phyloP scores from a whole-genome alignment of 2,113 vertebrate species.

The Festucalex cinctus region DNA sequence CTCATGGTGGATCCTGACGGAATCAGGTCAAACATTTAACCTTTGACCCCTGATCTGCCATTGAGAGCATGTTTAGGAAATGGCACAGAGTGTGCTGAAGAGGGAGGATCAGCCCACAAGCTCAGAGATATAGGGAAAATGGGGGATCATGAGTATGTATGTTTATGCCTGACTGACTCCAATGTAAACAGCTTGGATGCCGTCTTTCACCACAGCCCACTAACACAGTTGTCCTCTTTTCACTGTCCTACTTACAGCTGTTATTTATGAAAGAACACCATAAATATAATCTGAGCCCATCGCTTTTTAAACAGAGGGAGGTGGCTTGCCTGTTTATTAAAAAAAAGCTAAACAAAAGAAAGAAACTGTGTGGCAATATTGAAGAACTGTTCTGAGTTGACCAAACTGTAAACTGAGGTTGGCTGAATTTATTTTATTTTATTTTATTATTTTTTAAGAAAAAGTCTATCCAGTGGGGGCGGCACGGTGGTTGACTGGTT shows the following conservation, averaged over 20 bases:
- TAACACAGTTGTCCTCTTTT: constrained; percentile 44
- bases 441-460: no score
- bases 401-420: no score
- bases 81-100: constrained; percentile 9
- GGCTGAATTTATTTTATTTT: no score
- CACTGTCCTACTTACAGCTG: constrained; percentile 43
- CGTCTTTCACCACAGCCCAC: constrained; percentile 44
- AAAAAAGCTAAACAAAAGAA: no score
- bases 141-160: constrained; percentile 9
- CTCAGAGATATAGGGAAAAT: neutral
- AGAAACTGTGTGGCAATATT: no score
- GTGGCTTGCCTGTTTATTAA: neutral
- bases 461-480: no score
- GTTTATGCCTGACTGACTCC: constrained; percentile 45
- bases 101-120: constrained; percentile 1
- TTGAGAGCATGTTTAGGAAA: constrained; percentile 20
- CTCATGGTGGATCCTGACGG: constrained; percentile 37
- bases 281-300: constrained; percentile 9
- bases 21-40: constrained; percentile 55
- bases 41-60: constrained; percentile 24
- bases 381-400: no score
- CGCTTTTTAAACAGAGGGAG: neutral
- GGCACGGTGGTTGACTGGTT: no score
- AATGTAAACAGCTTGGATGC: constrained; percentile 54
- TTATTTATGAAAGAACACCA: constrained; percentile 38